Conservation (phyloP, 2,888 invertebrate genomes). For the Trichacis sp. region DNA sequence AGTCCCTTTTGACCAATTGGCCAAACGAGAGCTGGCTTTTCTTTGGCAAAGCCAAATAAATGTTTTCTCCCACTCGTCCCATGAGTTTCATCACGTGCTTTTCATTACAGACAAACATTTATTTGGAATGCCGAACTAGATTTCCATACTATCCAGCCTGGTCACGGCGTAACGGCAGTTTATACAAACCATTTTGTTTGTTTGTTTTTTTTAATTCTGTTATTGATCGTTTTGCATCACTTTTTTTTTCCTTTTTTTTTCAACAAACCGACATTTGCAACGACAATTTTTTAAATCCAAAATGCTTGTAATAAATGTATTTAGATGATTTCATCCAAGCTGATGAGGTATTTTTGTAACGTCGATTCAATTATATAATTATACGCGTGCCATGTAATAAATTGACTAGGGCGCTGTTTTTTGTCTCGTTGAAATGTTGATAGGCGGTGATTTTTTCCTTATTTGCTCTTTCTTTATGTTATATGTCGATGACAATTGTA, state of each 20-base stretch:
- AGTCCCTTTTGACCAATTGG: slow-evolving; percentile 40
- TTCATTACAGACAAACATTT: slow-evolving; percentile 13
- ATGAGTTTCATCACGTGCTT: background rate
- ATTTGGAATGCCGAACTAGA: slow-evolving; percentile 8
- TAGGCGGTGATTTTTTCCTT: slow-evolving; percentile 5
- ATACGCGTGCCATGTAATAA: background rate
- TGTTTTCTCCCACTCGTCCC: background rate
- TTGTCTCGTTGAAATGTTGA: slow-evolving; percentile 10
- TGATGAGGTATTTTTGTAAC: slow-evolving; percentile 7
- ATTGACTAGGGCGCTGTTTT: slow-evolving; percentile 5
- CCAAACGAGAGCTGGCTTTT: slow-evolving; percentile 24
- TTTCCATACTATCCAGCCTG: background rate
- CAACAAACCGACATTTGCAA: background rate
- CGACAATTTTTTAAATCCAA: background rate
- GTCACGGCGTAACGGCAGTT: slow-evolving; percentile 1
- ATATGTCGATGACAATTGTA: slow-evolving; percentile 25
- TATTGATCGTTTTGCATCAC: background rate
- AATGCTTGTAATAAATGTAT: background rate
- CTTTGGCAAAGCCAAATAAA: slow-evolving; percentile 17
- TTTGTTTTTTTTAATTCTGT: no score
- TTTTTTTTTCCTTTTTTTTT: no score
- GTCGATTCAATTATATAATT: no score
- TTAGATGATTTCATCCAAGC: background rate
- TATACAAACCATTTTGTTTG: no score
- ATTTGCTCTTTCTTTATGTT: slow-evolving; percentile 17